A percentile compares a stretch with the other conserved stretches of the same genome.
Conservation (phyloP, 64 coral and sea anemone genomes). For the Acropora yongei region DNA sequence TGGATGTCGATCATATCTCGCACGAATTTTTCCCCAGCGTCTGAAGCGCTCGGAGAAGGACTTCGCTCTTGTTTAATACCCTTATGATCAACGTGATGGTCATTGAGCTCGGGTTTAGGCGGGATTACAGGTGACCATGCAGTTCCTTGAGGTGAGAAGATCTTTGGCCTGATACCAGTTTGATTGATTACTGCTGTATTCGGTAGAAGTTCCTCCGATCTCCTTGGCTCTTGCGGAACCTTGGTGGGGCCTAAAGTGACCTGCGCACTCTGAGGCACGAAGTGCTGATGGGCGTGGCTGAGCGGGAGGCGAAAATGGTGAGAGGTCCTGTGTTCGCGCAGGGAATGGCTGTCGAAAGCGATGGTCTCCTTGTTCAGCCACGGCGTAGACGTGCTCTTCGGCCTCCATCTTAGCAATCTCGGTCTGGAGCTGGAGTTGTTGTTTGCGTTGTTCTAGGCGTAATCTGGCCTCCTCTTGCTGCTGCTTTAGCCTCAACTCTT, state of each 20-base stretch:
- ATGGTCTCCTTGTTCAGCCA: neutral
- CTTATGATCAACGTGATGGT: neutral
- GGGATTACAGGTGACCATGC: neutral
- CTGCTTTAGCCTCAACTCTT: neutral
- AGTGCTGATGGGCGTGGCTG: neutral
- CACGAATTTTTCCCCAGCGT: neutral
- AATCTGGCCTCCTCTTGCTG: slow-evolving; percentile 14
- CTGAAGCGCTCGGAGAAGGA: neutral
- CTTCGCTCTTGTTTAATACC: slow-evolving; percentile 23
- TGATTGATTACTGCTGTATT: neutral
- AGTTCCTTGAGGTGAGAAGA: neutral
- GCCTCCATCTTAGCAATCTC: slow-evolving; percentile 32
- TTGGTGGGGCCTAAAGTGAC: neutral
- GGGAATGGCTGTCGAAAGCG: neutral
- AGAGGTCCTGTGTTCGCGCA: neutral
- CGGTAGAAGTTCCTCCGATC: neutral
- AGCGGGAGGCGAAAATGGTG: neutral
- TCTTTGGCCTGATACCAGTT: neutral
- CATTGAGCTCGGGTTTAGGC: neutral
- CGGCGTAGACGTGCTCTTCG: slow-evolving; percentile 3
- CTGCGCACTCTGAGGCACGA: neutral
- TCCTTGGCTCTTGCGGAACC: neutral
- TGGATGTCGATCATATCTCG: neutral
- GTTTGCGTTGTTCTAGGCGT: slow-evolving; percentile 1
- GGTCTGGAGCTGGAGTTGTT: slow-evolving; percentile 16